Conservation (phyloP, 2,888 invertebrate genomes). For the Allolobophora icterica region DNA sequence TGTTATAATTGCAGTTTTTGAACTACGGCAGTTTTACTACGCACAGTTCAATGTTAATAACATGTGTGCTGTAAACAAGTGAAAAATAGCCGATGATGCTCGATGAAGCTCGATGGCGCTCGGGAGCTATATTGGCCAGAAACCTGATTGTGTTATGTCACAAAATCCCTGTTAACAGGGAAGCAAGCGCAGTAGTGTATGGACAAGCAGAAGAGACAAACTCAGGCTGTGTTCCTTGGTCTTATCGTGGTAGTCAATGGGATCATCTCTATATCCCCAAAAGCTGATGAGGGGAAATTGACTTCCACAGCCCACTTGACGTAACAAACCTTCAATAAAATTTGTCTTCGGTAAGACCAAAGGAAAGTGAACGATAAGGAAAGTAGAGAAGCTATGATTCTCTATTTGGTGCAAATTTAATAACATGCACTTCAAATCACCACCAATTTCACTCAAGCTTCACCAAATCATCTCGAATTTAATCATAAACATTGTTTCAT, state of each 20-base stretch:
- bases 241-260: not conserved
- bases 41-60: not conserved
- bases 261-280: slow-evolving; percentile 7
- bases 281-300: not conserved
- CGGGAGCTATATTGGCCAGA: not conserved
- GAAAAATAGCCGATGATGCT: not conserved
- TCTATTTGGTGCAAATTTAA: not conserved
- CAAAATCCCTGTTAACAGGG: not conserved
- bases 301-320: not conserved
- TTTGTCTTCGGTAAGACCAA: too few relatives aligned
- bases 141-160: not conserved
- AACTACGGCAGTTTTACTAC: not conserved
- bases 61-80: not conserved
- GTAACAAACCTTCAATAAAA: not conserved
- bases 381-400: not conserved
- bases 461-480: too few relatives aligned
- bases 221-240: not conserved
- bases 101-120: too few relatives aligned
- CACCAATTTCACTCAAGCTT: not conserved
- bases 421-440: not conserved
- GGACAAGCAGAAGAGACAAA: not conserved
- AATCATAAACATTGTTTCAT: too few relatives aligned
- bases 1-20: not conserved
- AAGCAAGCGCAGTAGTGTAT: not conserved
- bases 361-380: not conserved